Base-by-base conservation (phyloP, 2,797 vertebrate species). In the Petrocephalus sullivani region DNA sequence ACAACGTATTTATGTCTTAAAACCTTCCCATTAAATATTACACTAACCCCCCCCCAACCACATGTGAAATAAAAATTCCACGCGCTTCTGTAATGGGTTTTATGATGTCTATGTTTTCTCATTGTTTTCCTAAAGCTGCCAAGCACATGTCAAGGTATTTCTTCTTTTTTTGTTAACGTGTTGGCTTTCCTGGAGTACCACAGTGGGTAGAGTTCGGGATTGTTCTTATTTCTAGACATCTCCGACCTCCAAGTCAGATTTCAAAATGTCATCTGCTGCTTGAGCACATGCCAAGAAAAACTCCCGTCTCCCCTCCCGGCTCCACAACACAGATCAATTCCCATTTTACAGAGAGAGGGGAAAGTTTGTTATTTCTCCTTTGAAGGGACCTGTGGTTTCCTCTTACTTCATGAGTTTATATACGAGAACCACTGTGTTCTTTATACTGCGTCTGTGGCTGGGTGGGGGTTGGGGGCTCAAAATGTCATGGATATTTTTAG, bases 291-390 rank as follows among this genome's bases (percentile, higher is more conserved):
- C 94, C 94, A 95, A 95, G 91, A 93, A 93, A 93, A 94, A 94
- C 94, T 94, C 0, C 83, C 37, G 37, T 41, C 89, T 91, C 89
- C 91, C 94, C 92, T 91, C 92, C 0, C 89, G 93, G 92, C 92
- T 87, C 90, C 91, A 91, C 92, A 91, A 91, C 91, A 91, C 91
- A 91, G 93, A 95, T 94, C 90, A 90, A 94, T 93, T 95, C 94
- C 92, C 88, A 89, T 93, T 93, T 92, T 92, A 94, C 93, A 92
- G 92, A 92, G 93, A 94, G 92, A 93, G 91, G 91, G 93, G 93
- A 94, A 94, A 92, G 92, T 93, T 93, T 95, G 94, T 95, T 95
- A 93, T 95, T 93, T 92, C 93, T 94, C 92, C 92, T 95, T 95
- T 95, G 94, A 95, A 93, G 93, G 93, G 89, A 93, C 91, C 91